A percentile compares a stretch with the other conserved stretches of the same genome.
Evolutionary conservation across 2,113 vertebrate species (phyloP).

Genomic region (Myocastor coypus): DNA sequence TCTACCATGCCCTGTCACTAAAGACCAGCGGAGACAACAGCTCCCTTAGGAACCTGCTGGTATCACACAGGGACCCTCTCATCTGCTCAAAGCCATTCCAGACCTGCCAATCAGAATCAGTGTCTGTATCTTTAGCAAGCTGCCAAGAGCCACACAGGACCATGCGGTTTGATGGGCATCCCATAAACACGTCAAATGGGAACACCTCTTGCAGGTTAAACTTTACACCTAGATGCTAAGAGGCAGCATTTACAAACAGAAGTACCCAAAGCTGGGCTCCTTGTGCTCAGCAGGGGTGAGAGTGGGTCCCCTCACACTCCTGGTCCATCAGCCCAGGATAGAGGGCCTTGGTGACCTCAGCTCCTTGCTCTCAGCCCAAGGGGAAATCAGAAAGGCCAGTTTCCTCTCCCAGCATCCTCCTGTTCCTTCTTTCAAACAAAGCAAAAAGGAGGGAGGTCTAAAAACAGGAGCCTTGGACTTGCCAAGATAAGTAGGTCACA

Average conservation of each 20-base stretch:
- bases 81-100: not conserved
- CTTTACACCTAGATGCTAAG: constrained; percentile 6
- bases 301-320: not conserved
- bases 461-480: not conserved
- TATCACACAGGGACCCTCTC: not conserved
- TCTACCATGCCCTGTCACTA: not conserved
- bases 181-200: not conserved
- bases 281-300: not conserved
- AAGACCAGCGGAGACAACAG: not conserved
- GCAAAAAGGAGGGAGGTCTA: not conserved
- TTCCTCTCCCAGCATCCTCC: constrained; percentile 1
- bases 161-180: not conserved
- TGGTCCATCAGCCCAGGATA: not conserved
- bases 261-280: constrained; percentile 24
- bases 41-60: not conserved
- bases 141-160: not conserved
- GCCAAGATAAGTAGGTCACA: not conserved
- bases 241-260: not conserved
- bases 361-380: constrained; percentile 24
- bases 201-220: not conserved
- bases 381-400: constrained; percentile 22
- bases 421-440: not conserved
- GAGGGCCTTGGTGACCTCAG: constrained; percentile 5
- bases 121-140: constrained; percentile 22
- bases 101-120: not conserved